Percentiles rank a stretch among this genome's conserved stretches.
Evolutionary conservation across 2,888 invertebrate species (phyloP).

Genomic region (Hypena proboscidalis): DNA sequence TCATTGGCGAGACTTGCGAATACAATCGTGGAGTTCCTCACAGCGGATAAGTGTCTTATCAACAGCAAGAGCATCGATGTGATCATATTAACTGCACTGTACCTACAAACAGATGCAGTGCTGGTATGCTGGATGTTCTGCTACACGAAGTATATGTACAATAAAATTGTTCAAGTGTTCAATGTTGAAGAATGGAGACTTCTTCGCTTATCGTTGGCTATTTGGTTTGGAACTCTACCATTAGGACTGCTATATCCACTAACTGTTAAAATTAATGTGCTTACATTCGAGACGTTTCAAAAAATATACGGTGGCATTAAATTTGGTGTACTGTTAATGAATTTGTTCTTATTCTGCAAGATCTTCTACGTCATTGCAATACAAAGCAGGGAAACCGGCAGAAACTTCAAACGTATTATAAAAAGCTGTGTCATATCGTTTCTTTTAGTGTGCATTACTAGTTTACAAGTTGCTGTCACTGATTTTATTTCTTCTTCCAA

Average conservation of each 20-base stretch:
- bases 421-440: constrained; percentile 20
- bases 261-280: neutral
- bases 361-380: constrained; percentile 49
- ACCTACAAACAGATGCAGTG: constrained; percentile 16
- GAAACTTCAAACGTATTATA: constrained; percentile 10
- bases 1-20: constrained; percentile 19
- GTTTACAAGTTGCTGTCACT: constrained; percentile 20
- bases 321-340: constrained; percentile 47
- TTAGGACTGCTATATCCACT: constrained; percentile 8
- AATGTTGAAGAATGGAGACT: constrained; percentile 5
- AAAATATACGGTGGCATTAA: constrained; percentile 42
- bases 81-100: constrained; percentile 4
- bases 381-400: constrained; percentile 24
- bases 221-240: constrained; percentile 11
- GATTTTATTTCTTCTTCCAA: constrained; percentile 10
- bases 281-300: neutral
- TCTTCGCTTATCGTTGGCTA: constrained; percentile 1
- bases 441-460: constrained; percentile 17
- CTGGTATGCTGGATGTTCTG: constrained; percentile 22
- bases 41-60: constrained; percentile 3
- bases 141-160: constrained; percentile 22
- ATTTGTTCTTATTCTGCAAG: constrained; percentile 49
- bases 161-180: constrained; percentile 21
- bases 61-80: neutral
- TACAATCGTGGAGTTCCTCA: constrained; percentile 12